Percentiles rank a stretch among this genome's conserved stretches.
phyloP scores from a whole-genome alignment of 2,888 invertebrate species.

The Rugalucina vietnamica region DNA sequence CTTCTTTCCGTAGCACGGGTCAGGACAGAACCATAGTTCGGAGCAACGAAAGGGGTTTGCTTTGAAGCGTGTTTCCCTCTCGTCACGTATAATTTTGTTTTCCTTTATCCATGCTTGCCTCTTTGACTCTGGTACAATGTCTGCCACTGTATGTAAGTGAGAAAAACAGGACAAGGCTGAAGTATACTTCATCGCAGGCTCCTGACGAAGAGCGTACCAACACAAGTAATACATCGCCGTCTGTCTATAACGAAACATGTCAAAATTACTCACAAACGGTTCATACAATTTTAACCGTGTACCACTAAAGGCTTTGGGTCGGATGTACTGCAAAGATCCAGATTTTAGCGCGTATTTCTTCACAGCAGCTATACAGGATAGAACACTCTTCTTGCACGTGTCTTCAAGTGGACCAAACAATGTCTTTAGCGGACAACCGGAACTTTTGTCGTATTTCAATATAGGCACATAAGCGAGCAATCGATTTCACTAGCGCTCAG shows the following conservation, averaged over 20 bases:
- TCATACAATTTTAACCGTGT: background rate
- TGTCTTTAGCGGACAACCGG: constrained; percentile 57
- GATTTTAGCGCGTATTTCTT: constrained; percentile 47
- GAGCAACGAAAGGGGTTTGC: constrained; percentile 71
- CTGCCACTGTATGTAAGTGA: constrained; percentile 48
- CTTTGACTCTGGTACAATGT: constrained; percentile 40
- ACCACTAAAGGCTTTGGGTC: background rate
- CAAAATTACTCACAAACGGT: constrained; percentile 28
- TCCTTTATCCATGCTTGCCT: background rate
- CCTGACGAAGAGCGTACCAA: constrained; percentile 71
- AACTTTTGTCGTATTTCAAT: too few species aligned
- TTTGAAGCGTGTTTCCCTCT: constrained; percentile 11
- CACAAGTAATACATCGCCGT: constrained; percentile 79
- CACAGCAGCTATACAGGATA: constrained; percentile 64
- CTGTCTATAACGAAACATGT: constrained; percentile 69
- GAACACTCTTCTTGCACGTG: constrained; percentile 59
- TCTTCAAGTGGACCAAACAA: constrained; percentile 47
- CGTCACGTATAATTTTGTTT: constrained; percentile 37
- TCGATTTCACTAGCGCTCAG: too few species aligned
- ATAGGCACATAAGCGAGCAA: too few species aligned
- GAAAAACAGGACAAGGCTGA: constrained; percentile 57
- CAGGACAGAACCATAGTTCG: constrained; percentile 78
- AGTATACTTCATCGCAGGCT: constrained; percentile 52
- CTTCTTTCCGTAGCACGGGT: constrained; percentile 73
- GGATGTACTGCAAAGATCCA: constrained; percentile 46